phyloP scores from a whole-genome alignment of 2,888 invertebrate genomes.

The Chorisops tibialis region DNA sequence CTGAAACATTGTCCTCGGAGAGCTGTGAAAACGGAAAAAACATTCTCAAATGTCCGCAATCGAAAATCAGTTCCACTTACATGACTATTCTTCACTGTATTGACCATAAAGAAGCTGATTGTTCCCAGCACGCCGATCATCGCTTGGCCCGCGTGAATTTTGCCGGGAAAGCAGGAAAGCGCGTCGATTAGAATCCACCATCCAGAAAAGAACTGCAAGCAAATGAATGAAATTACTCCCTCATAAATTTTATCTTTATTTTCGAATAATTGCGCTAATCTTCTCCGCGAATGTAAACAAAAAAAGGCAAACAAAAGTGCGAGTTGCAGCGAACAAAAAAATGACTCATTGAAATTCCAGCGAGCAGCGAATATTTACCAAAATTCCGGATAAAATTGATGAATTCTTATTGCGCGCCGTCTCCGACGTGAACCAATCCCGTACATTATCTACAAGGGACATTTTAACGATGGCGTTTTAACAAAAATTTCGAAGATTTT shows the following conservation, averaged over 20 bases:
- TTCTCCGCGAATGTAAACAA: constrained; percentile 19
- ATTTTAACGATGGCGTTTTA: constrained; percentile 43
- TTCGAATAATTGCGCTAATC: not conserved
- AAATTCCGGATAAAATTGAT: constrained; percentile 77
- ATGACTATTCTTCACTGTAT: constrained; percentile 93
- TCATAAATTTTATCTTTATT: not conserved
- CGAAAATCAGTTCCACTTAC: constrained; percentile 46
- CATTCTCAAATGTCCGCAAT: not conserved
- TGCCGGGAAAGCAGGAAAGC: constrained; percentile 69
- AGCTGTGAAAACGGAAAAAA: constrained; percentile 13
- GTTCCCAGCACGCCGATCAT: constrained; percentile 94
- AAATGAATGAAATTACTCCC: constrained; percentile 23
- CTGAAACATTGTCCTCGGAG: constrained; percentile 28
- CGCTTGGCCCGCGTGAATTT: constrained; percentile 78
- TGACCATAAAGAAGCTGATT: constrained; percentile 93
- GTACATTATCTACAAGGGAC: constrained; percentile 73
- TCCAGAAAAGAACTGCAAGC: constrained; percentile 82
- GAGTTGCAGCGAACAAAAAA: not conserved
- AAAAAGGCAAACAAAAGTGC: not conserved
- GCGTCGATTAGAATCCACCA: constrained; percentile 99
- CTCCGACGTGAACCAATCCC: constrained; percentile 80
- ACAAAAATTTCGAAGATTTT: too few relatives aligned
- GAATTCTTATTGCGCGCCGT: constrained; percentile 81
- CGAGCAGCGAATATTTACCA: constrained; percentile 65
- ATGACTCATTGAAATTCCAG: constrained; percentile 21